Evolutionary conservation across 2,113 vertebrate genomes (phyloP), one percentile per base, ranked within the genome.

Genomic region (Peromyscus maniculatus): DNA sequence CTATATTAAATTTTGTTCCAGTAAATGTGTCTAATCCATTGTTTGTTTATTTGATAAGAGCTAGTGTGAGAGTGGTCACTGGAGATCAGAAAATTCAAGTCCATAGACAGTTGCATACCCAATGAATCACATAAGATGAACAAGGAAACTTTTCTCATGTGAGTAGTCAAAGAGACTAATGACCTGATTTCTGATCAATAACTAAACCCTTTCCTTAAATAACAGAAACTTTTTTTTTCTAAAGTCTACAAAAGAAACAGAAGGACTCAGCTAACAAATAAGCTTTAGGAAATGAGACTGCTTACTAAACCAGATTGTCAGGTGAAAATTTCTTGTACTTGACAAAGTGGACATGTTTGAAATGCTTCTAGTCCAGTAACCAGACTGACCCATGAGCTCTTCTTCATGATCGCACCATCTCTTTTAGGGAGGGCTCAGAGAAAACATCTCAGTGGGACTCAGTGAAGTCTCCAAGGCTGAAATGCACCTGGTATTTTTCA

Each of bases 231-330:
- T 12, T 89, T 87, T 49, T 7, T 49, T 49, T 87, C 24, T 91
- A 89, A 57, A 67, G 7, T 90, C 96, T 74, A 78, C n/a, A 16
- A 96, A 62, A 28, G 17, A 95, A 91, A 89, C 19, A 87, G 19
- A 95, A 87, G 4, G 11, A 82, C 24, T 93, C 49, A 36, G 16
- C 78, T 91, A 93, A 89, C 67, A 97, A 97, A 75, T 82, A 84
- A 74, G 33, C 1, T 95, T 93, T 89, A 79, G 87, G 43, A 94
- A 95, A 93, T 96, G 67, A 96, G 93, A 83, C 43, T 78, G 17
- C 46, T 78, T 36, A 91, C 66, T 57, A 88, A 91, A 16, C 7
- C 39, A 93, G 43, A 46, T 55, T 95, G 28, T 95, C 74, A 87
- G 46, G 74, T 97, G 67, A 83, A n/a, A 97, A 71, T 43, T 55